Percentiles rank a stretch among this genome's conserved stretches.
Evolutionary conservation across 2,113 vertebrate genomes (phyloP).

Genomic region (Ochotona princeps): DNA sequence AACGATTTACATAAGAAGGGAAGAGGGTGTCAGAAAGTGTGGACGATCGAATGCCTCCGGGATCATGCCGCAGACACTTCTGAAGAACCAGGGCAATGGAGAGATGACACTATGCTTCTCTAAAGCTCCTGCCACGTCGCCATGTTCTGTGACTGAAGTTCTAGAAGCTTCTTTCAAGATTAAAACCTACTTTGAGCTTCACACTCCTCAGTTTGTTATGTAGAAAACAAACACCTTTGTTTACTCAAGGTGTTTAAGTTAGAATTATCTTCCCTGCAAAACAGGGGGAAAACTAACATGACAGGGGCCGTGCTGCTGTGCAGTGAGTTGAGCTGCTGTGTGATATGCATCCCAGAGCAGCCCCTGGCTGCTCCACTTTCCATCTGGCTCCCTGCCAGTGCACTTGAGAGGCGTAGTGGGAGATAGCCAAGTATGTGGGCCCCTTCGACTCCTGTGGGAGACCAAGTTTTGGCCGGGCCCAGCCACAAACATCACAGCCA

Average conservation of each 20-base stretch:
- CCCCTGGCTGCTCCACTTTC: too few relatives aligned
- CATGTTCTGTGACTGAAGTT: not conserved
- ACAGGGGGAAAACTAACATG: not conserved
- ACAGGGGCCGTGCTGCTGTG: too few relatives aligned
- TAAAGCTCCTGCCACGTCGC: not conserved
- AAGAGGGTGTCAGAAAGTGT: not conserved
- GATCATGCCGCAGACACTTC: conserved; percentile 92
- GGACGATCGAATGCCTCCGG: conserved; percentile 83
- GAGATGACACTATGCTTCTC: not conserved
- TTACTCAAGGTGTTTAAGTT: conserved; percentile 39
- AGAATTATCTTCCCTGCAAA: not conserved
- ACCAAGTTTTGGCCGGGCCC: too few relatives aligned
- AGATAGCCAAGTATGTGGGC: too few relatives aligned
- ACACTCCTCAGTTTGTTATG: not conserved
- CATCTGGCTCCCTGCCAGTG: too few relatives aligned
- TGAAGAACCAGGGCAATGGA: conserved; percentile 79
- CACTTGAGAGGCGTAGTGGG: too few relatives aligned
- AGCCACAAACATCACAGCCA: too few relatives aligned
- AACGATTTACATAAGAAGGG: not conserved
- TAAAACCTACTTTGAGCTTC: not conserved
- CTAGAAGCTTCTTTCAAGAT: not conserved
- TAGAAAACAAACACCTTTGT: not conserved
- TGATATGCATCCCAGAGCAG: too few relatives aligned
- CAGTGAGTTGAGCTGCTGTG: too few relatives aligned
- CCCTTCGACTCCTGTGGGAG: too few relatives aligned